Evolutionary conservation across 2,888 invertebrate genomes (phyloP), one percentile per base, ranked within the genome.

Genomic region (Pterobdella sp.): DNA sequence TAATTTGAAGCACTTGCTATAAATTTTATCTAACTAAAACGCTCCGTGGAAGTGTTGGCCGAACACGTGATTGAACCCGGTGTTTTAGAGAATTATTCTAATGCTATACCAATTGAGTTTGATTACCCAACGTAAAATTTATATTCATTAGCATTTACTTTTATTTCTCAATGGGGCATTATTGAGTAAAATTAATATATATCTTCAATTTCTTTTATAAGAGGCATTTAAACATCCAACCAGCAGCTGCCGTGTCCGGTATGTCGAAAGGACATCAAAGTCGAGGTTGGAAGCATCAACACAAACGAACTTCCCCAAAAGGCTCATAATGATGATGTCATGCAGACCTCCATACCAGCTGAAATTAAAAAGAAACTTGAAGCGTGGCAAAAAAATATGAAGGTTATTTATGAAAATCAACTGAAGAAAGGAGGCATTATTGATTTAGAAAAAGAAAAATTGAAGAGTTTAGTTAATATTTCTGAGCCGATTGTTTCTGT

Each of bases 211-310:
- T n/a, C n/a, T n/a, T n/a, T n/a, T n/a, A n/a, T n/a, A n/a, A n/a
- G n/a, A n/a, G n/a, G n/a, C n/a, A 42, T 18, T 18, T 18, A 42
- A 14, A 7, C 42, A 42, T 18, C 18, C 42, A 7, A 14, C 42
- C 42, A 42, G 18, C 60, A 56, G 60, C 7, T 56, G 4, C n/a
- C n/a, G 60, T 56, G 60, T 56, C 60, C 60, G 7, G n/a, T 56
- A 3, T 56, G 60, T n/a, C 60, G 60, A 3, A 56, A 56, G n/a
- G 60, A 56, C 60, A 56, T 56, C n/a, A 22, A 22, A 3, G 3
- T 3, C 4, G 60, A 56, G 60, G 26, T 56, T 18, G 60, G 26
- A 3, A 56, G 26, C 7, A 7, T 56, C 60, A 56, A 42, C 49
- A 42, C 49, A 42, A 14, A 42, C 49, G 22, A 42, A 42, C 49